These are phyloP conservation scores for Rhinolophus sinicus DNA, from an alignment of 2,113 vertebrate species.

Conservation along the genomic window DNA sequence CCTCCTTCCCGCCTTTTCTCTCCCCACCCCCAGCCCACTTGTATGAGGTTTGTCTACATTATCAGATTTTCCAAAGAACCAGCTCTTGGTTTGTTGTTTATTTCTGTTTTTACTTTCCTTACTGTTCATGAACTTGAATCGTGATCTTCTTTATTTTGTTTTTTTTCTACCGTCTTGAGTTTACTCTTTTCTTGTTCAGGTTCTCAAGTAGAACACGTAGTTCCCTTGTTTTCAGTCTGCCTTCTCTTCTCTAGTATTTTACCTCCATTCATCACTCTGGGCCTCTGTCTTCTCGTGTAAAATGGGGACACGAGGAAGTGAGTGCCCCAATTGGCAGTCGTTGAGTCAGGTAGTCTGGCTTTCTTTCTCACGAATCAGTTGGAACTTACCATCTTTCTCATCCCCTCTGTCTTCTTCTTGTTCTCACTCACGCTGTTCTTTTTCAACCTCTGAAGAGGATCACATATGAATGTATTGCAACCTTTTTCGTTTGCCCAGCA, in stretches of 20 bases:
- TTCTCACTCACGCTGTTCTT: too few species aligned
- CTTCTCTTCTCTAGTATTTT: fast-evolving
- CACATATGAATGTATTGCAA: too few species aligned
- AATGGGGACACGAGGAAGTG: background rate
- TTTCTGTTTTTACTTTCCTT: background rate
- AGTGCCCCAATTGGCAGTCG: fast-evolving
- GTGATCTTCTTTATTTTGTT: fast-evolving
- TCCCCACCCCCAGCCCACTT: background rate
- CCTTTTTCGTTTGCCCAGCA: too few species aligned
- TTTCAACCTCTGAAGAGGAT: fast-evolving
- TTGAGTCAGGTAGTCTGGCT: fast-evolving
- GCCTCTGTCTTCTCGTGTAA: background rate
- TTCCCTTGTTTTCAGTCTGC: background rate
- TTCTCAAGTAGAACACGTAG: fast-evolving
- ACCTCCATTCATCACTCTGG: fast-evolving
- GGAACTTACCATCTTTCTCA: fast-evolving
- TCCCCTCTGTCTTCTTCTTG: background rate
- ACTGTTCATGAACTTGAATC: background rate
- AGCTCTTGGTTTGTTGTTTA: fast-evolving
- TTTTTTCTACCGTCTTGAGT: too few species aligned
- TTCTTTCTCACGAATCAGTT: background rate
- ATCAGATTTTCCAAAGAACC: background rate
- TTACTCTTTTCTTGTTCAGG: background rate
- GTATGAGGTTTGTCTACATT: fast-evolving
- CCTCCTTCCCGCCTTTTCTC: too few species aligned